These are phyloP conservation scores for Hoplostethus atlanticus DNA, from an alignment of 2,797 vertebrate species.

Conservation along the genomic window DNA sequence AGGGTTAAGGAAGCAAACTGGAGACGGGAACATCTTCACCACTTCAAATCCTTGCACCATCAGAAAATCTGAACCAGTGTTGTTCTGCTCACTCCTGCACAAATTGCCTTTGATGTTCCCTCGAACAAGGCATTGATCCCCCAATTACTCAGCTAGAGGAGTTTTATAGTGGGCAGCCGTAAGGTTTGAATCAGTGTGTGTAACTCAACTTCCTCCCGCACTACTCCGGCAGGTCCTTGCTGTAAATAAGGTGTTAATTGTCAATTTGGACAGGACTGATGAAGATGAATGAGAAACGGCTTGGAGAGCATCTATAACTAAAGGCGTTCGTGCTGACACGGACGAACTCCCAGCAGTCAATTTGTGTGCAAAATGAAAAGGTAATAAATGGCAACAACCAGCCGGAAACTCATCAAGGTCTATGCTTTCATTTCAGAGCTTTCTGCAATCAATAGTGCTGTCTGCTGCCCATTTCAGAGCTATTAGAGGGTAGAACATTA, in stretches of 20 bases:
- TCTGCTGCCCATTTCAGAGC: slow-evolving; percentile 31
- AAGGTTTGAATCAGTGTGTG: slow-evolving; percentile 23
- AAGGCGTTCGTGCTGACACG: slow-evolving; percentile 4
- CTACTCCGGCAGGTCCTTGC: slow-evolving; percentile 9
- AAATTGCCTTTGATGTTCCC: slow-evolving; percentile 51
- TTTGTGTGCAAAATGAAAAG: not conserved
- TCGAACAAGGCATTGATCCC: slow-evolving; percentile 40
- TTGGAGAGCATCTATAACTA: slow-evolving; percentile 2
- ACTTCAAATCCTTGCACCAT: slow-evolving; percentile 15
- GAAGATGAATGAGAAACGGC: slow-evolving; percentile 27
- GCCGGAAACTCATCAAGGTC: not conserved
- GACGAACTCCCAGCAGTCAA: slow-evolving; percentile 18
- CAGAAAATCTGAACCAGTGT: slow-evolving; percentile 21
- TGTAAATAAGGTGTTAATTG: slow-evolving; percentile 35
- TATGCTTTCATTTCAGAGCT: not conserved
- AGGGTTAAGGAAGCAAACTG: slow-evolving; percentile 19
- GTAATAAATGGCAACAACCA: slow-evolving; percentile 7
- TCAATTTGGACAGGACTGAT: slow-evolving; percentile 16
- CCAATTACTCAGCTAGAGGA: slow-evolving; percentile 30
- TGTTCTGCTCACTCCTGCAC: slow-evolving; percentile 16
- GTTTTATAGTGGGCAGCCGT: slow-evolving; percentile 31
- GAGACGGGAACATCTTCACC: slow-evolving; percentile 33
- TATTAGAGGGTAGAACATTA: slow-evolving; percentile 50
- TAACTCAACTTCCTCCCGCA: slow-evolving; percentile 41
- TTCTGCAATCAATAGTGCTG: not conserved